Conservation (phyloP, 2,797 vertebrate genomes). For the Falco biarmicus region DNA sequence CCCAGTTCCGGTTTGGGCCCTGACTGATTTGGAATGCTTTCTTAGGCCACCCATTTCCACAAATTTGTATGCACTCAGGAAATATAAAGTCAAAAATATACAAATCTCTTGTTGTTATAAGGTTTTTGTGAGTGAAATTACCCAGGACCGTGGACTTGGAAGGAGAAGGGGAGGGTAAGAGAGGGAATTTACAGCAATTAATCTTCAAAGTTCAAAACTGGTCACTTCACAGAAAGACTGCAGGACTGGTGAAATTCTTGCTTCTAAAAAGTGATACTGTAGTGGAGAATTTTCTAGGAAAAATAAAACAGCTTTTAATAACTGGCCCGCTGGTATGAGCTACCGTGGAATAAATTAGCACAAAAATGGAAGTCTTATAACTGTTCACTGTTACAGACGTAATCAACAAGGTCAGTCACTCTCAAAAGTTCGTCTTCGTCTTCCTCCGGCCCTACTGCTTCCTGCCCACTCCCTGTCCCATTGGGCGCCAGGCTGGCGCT, state of each 20-base stretch:
- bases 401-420: conserved; percentile 95
- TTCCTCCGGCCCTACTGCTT: conserved; percentile 87
- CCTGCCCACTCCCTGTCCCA: conserved; percentile 81
- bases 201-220: conserved; percentile 83
- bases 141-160: conserved; percentile 80
- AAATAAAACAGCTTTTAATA: conserved; percentile 86
- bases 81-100: conserved; percentile 88
- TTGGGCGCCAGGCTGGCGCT: conserved; percentile 83
- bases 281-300: conserved; percentile 83
- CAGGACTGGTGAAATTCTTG: conserved; percentile 80
- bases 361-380: conserved; percentile 88
- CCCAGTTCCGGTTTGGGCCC: conserved; percentile 78
- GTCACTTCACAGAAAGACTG: conserved; percentile 84
- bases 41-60: conserved; percentile 75
- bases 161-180: conserved; percentile 45
- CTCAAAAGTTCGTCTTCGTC: conserved; percentile 93
- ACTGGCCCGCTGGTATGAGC: conserved; percentile 86
- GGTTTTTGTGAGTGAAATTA: conserved; percentile 83
- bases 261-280: conserved; percentile 85
- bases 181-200: conserved; percentile 82
- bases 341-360: conserved; percentile 88
- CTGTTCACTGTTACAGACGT: conserved; percentile 94
- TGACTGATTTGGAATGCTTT: conserved; percentile 81
- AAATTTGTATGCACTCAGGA: conserved; percentile 80
- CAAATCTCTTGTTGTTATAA: conserved; percentile 84